These are phyloP conservation scores for Pentalonia nigronervosa DNA, from an alignment of 1,140 invertebrate species.

Conservation along the genomic window DNA sequence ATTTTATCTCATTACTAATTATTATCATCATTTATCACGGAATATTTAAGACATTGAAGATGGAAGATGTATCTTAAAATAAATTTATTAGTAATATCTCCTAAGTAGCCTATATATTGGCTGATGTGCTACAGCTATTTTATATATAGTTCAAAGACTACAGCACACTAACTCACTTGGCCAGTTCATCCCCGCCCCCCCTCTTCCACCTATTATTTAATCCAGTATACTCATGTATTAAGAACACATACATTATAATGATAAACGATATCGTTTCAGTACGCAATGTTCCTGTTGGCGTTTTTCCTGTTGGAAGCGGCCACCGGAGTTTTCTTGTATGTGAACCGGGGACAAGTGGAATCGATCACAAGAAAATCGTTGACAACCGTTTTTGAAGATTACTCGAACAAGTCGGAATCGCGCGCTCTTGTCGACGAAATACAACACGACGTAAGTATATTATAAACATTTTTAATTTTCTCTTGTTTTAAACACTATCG, in stretches of 20 bases:
- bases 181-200: too few species aligned
- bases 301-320: constrained; percentile 55
- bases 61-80: too few species aligned
- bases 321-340: constrained; percentile 49
- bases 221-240: neutral
- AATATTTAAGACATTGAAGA: too few species aligned
- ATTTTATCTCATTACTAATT: too few species aligned
- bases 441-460: constrained; percentile 43
- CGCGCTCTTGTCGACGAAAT: neutral
- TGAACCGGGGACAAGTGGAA: constrained; percentile 41
- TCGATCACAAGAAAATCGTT: neutral
- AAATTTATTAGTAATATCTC: too few species aligned
- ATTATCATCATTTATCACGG: too few species aligned
- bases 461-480: neutral
- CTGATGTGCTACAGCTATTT: too few species aligned
- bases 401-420: neutral
- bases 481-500: neutral
- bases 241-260: neutral
- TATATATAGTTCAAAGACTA: neutral
- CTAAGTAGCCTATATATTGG: too few species aligned
- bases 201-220: neutral
- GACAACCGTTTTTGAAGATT: neutral
- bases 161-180: too few species aligned
- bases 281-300: constrained; percentile 59
- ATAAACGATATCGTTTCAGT: constrained; percentile 59